These are phyloP conservation scores for Archivesica marissinica DNA, from an alignment of 1,140 invertebrate genomes.

Conservation along the genomic window DNA sequence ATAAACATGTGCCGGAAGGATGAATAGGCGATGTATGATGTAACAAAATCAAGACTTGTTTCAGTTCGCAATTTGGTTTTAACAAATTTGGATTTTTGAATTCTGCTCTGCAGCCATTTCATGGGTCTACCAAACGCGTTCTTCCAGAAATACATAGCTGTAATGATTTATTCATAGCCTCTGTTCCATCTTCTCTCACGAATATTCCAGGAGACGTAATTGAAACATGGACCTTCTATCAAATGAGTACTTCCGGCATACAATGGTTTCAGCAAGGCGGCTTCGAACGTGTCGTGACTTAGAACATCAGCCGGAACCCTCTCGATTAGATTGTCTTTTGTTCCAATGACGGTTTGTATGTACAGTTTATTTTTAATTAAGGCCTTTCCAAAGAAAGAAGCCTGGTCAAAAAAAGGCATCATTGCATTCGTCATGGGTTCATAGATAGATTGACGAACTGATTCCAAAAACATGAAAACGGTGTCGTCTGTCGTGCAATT, in stretches of 20 bases:
- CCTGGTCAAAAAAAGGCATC: slow-evolving; percentile 73
- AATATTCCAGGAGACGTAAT: slow-evolving; percentile 23
- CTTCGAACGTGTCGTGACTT: slow-evolving; percentile 81
- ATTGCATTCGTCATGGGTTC: slow-evolving; percentile 78
- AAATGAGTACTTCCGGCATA: slow-evolving; percentile 72
- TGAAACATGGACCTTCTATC: background rate
- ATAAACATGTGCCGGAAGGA: slow-evolving; percentile 59
- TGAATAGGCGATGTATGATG: slow-evolving; percentile 58
- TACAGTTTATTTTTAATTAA: slow-evolving; percentile 77
- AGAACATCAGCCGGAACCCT: slow-evolving; percentile 78
- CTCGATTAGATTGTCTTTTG: slow-evolving; percentile 72
- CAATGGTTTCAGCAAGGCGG: slow-evolving; percentile 73
- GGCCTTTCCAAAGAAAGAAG: slow-evolving; percentile 78
- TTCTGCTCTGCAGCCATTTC: background rate
- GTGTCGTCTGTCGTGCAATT: slow-evolving; percentile 60
- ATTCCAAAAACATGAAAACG: slow-evolving; percentile 46
- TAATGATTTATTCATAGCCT: too few species aligned
- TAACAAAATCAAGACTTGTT: slow-evolving; percentile 2
- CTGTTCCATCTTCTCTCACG: background rate
- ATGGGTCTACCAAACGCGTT: background rate
- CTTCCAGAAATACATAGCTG: background rate
- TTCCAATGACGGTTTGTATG: slow-evolving; percentile 75
- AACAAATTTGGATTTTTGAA: background rate
- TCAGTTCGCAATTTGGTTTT: background rate
- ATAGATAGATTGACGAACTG: slow-evolving; percentile 58